Percentiles rank a stretch among this genome's conserved stretches.
These are phyloP conservation scores for Polyergus mexicanus DNA, from an alignment of 1,140 invertebrate genomes.

Conservation along the genomic window DNA sequence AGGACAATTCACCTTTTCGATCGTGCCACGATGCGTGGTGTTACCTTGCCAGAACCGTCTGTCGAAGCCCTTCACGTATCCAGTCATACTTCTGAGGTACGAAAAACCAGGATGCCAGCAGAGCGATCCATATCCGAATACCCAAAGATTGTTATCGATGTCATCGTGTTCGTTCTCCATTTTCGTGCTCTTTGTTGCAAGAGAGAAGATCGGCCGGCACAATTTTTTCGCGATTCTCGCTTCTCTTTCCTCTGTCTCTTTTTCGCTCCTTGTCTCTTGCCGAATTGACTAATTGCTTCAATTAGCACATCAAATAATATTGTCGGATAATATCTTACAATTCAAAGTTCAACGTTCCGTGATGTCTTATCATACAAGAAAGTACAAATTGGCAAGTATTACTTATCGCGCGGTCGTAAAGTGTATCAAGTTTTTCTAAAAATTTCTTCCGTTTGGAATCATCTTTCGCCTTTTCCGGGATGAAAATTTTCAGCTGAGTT, in stretches of 20 bases:
- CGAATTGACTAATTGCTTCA: neutral
- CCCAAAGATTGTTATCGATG: constrained; percentile 87
- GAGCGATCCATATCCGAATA: constrained; percentile 95
- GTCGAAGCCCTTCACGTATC: constrained; percentile 91
- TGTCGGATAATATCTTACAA: neutral
- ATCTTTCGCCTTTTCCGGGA: no score
- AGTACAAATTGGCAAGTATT: no score
- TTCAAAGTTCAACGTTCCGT: neutral
- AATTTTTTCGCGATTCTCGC: neutral
- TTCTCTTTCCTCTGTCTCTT: neutral
- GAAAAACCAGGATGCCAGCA: constrained; percentile 96
- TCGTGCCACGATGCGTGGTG: constrained; percentile 92
- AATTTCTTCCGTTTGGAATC: no score
- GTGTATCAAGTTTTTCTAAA: no score
- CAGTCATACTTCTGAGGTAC: constrained; percentile 90
- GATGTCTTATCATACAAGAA: neutral
- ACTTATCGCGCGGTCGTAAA: no score
- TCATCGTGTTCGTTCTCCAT: constrained; percentile 36
- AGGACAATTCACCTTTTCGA: constrained; percentile 89
- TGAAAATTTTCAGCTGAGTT: no score
- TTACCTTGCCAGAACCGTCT: constrained; percentile 96
- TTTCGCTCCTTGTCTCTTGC: neutral
- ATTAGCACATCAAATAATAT: neutral
- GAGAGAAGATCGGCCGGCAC: neutral
- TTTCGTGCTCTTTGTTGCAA: neutral